Percentiles rank a stretch among this genome's conserved stretches.
Evolutionary conservation across 37 sponge, comb jelly and placozoan genomes (phyloP).

Genomic region (Geodia barretti): DNA sequence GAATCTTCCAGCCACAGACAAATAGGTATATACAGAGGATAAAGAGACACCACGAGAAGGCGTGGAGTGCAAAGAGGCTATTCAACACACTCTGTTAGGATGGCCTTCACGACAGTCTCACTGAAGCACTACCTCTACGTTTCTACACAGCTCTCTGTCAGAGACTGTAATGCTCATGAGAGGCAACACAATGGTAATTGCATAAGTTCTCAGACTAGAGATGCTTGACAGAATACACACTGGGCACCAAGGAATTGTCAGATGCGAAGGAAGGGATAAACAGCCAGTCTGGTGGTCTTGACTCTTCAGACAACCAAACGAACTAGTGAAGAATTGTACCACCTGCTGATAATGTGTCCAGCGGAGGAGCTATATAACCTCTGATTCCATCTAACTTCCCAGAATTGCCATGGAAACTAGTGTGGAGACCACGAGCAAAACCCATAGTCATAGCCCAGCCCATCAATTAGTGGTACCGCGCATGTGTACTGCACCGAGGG

Average conservation of each 20-base stretch:
- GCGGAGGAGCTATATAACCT: background rate
- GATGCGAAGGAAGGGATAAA: slow-evolving; percentile 26
- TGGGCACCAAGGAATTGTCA: slow-evolving; percentile 56
- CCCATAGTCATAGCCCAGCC: no score
- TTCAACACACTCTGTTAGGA: background rate
- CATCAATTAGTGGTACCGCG: no score
- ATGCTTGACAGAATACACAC: slow-evolving; percentile 40
- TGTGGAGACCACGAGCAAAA: no score
- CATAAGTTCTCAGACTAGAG: slow-evolving; percentile 22
- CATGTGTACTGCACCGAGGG: no score
- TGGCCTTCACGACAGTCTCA: slow-evolving; percentile 13
- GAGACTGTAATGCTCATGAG: slow-evolving; percentile 38
- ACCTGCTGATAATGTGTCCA: background rate
- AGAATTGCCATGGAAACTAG: slow-evolving; percentile 7
- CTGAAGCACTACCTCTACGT: slow-evolving; percentile 8
- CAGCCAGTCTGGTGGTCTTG: slow-evolving; percentile 55
- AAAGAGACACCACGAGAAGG: slow-evolving; percentile 36
- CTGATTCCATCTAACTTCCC: background rate
- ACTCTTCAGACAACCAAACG: slow-evolving; percentile 25
- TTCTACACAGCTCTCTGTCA: slow-evolving; percentile 15
- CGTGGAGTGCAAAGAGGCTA: slow-evolving; percentile 26
- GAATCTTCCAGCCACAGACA: slow-evolving; percentile 34
- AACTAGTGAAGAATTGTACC: background rate
- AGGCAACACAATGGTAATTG: slow-evolving; percentile 20
- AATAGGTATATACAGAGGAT: no score